Base-by-base conservation (phyloP, 2,888 invertebrate genomes). In the Tachystola acroxantha region DNA sequence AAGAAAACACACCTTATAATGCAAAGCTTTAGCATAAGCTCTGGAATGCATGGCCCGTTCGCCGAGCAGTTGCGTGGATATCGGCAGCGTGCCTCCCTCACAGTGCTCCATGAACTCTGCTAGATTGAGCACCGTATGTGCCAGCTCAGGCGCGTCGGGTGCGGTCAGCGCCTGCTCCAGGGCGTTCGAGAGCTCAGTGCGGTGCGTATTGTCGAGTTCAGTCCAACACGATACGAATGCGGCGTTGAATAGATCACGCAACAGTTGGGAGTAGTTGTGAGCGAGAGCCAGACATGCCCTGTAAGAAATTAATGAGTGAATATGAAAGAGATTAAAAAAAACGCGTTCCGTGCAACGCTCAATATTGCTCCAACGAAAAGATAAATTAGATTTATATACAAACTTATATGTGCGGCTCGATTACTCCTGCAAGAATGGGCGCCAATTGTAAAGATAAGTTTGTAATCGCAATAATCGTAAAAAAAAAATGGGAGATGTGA, bases 81-180 rank as follows among this genome's bases (percentile, higher is more conserved):
- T 89, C 0, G 98, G 98, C 43, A 99, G 79, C 0, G 98, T 94
- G 13, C 98, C 98, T 64, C 96, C 94, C 63, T 99, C 99, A 62
- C 98, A 99, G 67, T 99, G 99, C 61, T 99, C 99, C 97, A 99
- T 98, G 63, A 99, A 99, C 75, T 99, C 99, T 0, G 98, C 98
- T 44, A 99, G 86, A 84, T 99, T 99, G 9, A 99, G 88, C 43
- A 99, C 94, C 0, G 97, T 97, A 63, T 98, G 98, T 0, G 97
- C 98, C 29, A 98, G 93, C 71, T 99, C 98, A 0, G 98, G 97
- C 36, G 98, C 92, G 64, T 98, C 98, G 3, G 96, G 96, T 0
- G 97, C 96, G 40, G 93, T 92, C 5, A 99, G 79, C 0, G 99
- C 99, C 64, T 96, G 94, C 53, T 96, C 94, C 19, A 99, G 79